Conservation (phyloP, 2,888 invertebrate species). For the Nezara viridula region DNA sequence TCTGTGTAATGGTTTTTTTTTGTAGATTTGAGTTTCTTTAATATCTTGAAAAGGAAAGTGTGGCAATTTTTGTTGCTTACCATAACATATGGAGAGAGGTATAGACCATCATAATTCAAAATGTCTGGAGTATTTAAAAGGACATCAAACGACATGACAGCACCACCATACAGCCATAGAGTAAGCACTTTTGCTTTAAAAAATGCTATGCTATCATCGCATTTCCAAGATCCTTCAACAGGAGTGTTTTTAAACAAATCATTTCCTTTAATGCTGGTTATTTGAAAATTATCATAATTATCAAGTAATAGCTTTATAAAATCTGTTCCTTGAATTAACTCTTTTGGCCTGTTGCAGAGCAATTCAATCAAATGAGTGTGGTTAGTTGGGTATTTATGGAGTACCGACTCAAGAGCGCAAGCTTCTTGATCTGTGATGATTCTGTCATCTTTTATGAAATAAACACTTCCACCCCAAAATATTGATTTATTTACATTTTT, state of each 20-base stretch:
- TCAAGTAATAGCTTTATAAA: conserved; percentile 18
- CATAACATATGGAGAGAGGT: conserved; percentile 23
- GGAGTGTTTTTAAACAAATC: conserved; percentile 55
- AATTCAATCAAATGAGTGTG: conserved; percentile 42
- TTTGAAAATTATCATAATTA: not conserved
- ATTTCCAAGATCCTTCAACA: conserved; percentile 41
- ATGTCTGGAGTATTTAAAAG: conserved; percentile 39
- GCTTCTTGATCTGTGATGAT: conserved; percentile 55
- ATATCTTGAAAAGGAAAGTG: conserved; percentile 1
- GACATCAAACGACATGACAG: conserved; percentile 21
- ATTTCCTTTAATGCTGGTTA: conserved; percentile 28
- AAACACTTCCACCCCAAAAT: conserved; percentile 36
- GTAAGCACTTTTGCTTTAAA: conserved; percentile 51
- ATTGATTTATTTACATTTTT: not conserved
- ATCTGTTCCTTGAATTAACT: conserved; percentile 19
- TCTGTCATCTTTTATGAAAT: conserved; percentile 45
- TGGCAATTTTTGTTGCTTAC: conserved; percentile 25
- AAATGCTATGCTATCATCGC: conserved; percentile 37
- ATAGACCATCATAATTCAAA: not conserved
- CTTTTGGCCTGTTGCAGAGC: conserved; percentile 42
- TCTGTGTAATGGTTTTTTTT: not conserved
- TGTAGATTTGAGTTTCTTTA: not conserved
- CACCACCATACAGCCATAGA: conserved; percentile 40
- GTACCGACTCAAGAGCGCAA: conserved; percentile 53
- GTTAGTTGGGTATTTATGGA: not conserved